Evolutionary conservation across 2,797 vertebrate species (phyloP).

Genomic region (Pantherophis vulpinus): DNA sequence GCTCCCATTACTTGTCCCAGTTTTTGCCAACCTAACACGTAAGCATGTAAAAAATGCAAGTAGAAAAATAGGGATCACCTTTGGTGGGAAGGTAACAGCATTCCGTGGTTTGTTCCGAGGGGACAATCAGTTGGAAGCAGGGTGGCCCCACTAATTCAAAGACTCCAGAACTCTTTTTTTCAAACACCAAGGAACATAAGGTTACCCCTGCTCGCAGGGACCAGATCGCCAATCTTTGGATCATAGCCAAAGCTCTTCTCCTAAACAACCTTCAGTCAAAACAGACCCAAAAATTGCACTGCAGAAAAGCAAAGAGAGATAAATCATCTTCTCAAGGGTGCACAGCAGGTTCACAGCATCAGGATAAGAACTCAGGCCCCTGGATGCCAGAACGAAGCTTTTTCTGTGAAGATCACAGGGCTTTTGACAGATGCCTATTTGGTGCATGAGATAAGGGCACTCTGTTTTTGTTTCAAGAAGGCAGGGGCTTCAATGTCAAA

Average conservation of each 20-base stretch:
- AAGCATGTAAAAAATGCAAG: too few species aligned
- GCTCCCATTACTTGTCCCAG: too few species aligned
- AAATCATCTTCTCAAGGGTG: background rate
- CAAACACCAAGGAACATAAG: background rate
- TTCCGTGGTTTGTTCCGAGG: background rate
- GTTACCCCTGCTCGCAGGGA: background rate
- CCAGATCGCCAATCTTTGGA: conserved; percentile 6
- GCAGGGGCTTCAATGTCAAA: background rate
- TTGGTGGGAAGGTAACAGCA: too few species aligned
- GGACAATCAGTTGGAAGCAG: background rate
- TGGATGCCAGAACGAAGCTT: background rate
- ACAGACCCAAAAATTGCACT: background rate
- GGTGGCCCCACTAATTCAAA: background rate
- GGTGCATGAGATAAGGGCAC: background rate
- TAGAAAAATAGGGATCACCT: too few species aligned
- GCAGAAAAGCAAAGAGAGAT: background rate
- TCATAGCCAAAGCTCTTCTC: background rate
- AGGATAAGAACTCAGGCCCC: background rate
- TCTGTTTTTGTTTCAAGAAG: conserved; percentile 14
- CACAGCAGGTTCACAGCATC: background rate
- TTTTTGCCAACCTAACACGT: too few species aligned
- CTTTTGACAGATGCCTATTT: conserved; percentile 12
- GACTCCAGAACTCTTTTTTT: background rate
- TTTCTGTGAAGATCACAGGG: background rate
- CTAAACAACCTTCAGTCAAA: conserved; percentile 14